phyloP scores from a whole-genome alignment of 2,797 vertebrate genomes.

The Numenius phaeopus region DNA sequence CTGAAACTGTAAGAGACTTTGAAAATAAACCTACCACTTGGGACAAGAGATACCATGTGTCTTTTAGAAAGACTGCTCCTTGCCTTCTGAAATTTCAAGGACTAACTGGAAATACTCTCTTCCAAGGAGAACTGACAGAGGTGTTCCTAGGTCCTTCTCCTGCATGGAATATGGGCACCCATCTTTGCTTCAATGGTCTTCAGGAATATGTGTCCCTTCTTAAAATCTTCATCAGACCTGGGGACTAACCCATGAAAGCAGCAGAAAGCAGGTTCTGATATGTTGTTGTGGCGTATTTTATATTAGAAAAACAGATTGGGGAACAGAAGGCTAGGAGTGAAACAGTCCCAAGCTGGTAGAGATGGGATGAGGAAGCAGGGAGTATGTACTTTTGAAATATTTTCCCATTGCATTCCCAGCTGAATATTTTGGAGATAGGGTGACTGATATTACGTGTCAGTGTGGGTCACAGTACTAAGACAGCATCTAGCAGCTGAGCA shows the following conservation, averaged over 20 bases:
- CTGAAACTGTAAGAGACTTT: background rate
- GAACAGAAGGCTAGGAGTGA: background rate
- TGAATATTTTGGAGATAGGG: background rate
- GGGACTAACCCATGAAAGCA: background rate
- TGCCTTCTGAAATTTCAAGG: background rate
- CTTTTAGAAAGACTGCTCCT: background rate
- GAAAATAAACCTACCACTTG: accelerated
- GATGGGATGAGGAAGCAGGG: background rate
- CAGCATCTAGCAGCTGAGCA: background rate
- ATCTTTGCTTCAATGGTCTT: background rate
- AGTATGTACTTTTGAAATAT: background rate
- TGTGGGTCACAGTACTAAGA: background rate
- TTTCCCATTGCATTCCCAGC: background rate
- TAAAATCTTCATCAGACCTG: background rate
- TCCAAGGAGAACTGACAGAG: background rate
- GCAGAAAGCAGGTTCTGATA: background rate
- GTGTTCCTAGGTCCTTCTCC: background rate
- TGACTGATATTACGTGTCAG: background rate
- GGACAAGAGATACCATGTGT: background rate
- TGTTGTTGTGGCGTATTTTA: background rate
- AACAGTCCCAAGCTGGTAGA: background rate
- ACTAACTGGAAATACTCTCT: background rate
- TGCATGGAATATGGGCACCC: background rate
- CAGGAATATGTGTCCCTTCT: background rate
- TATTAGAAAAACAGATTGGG: background rate